These are phyloP conservation scores for Callinectes sapidus DNA, from an alignment of 2,888 invertebrate species.

Conservation along the genomic window DNA sequence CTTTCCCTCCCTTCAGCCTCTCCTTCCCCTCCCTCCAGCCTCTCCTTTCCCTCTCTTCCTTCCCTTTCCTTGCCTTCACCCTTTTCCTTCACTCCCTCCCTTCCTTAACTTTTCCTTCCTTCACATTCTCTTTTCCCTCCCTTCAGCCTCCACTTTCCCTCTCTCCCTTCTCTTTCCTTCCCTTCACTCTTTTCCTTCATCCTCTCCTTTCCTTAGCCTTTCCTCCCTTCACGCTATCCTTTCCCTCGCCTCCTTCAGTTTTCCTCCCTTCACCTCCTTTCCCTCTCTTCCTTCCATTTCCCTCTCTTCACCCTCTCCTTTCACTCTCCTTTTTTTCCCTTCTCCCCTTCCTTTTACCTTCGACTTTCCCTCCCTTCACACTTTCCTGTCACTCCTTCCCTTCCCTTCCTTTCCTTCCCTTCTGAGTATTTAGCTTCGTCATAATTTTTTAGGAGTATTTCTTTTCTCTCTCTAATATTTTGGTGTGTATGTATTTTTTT, in stretches of 20 bases:
- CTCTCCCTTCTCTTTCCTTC: not conserved
- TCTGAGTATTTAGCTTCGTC: not conserved
- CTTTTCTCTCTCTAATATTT: not conserved
- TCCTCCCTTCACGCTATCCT: not conserved
- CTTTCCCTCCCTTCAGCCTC: not conserved
- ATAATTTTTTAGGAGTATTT: not conserved
- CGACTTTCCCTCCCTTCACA: not conserved
- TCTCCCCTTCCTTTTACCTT: not conserved
- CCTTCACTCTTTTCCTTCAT: not conserved
- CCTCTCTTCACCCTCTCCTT: not conserved
- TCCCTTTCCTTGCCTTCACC: too few species aligned
- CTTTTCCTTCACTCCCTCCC: too few species aligned
- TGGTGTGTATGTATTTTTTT: not conserved
- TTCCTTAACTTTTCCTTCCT: not conserved
- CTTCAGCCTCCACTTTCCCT: not conserved
- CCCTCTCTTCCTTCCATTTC: not conserved
- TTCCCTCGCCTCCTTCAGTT: not conserved
- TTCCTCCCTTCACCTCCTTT: not conserved
- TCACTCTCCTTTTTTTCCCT: too few species aligned
- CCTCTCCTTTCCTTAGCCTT: not conserved
- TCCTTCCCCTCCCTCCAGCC: not conserved
- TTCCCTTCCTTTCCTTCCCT: not conserved
- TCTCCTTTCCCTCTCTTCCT: not conserved
- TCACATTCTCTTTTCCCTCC: too few species aligned
- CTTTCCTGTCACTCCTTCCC: not conserved